Percentiles rank a stretch among this genome's conserved stretches.
phyloP scores from a whole-genome alignment of 2,113 vertebrate species.

The Oryzias curvinotus region DNA sequence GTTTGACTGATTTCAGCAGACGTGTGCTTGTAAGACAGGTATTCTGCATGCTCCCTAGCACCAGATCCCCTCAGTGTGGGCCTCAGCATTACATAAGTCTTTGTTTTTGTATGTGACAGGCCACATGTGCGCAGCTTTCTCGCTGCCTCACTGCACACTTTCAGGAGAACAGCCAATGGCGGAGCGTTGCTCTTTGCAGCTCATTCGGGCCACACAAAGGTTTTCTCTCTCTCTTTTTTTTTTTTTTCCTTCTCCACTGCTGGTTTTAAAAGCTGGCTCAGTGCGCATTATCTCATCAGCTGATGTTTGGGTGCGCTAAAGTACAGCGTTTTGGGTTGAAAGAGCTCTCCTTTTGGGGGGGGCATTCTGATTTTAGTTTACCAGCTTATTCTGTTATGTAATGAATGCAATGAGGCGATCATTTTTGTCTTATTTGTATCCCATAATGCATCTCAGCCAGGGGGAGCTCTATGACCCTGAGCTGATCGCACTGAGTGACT shows the following conservation, averaged over 20 bases:
- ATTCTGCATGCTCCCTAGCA: conserved; percentile 34
- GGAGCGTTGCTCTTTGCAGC: conserved; percentile 44
- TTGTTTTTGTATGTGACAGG: conserved; percentile 63
- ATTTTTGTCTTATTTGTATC: conserved; percentile 32
- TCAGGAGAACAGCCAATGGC: conserved; percentile 50
- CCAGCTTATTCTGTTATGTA: conserved; percentile 57
- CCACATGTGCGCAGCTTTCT: conserved; percentile 58
- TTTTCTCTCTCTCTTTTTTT: conserved; percentile 41
- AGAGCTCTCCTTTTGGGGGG: conserved; percentile 13
- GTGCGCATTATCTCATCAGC: conserved; percentile 37
- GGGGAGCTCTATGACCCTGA: conserved; percentile 14
- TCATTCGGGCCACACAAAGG: conserved; percentile 52
- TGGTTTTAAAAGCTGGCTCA: conserved; percentile 21
- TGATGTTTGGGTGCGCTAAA: conserved; percentile 41
- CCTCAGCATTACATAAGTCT: conserved; percentile 73
- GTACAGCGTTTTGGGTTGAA: conserved; percentile 19
- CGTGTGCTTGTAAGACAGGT: conserved; percentile 22
- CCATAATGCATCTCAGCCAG: conserved; percentile 45
- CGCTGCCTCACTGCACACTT: conserved; percentile 59
- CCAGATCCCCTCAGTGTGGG: conserved; percentile 65
- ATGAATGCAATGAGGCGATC: conserved; percentile 51
- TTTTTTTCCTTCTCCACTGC: neutral
- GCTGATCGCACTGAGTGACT: conserved; percentile 45
- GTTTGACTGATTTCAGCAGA: conserved; percentile 6
- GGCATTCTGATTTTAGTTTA: conserved; percentile 43